A percentile compares a stretch with the other conserved stretches of the same genome.
Evolutionary conservation across 2,113 vertebrate species (phyloP).

Genomic region (Oreamnos americanus): DNA sequence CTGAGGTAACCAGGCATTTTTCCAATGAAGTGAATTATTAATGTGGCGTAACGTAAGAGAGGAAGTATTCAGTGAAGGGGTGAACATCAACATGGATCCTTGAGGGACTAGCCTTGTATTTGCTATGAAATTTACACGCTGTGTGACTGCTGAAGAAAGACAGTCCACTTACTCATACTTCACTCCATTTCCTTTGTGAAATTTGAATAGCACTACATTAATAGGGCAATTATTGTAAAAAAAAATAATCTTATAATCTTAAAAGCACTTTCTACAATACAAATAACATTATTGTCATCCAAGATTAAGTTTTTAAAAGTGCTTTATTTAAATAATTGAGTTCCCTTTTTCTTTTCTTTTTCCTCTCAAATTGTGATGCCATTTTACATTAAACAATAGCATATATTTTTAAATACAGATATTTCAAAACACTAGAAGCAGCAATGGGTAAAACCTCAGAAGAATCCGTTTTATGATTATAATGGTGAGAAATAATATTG

Average conservation of each 20-base stretch:
- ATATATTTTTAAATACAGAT: not conserved
- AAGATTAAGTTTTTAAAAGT: slow-evolving; percentile 20
- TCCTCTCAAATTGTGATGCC: not conserved
- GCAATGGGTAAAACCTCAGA: not conserved
- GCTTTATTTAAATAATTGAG: not conserved
- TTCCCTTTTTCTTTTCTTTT: not conserved
- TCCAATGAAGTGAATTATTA: slow-evolving; percentile 76
- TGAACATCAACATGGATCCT: not conserved
- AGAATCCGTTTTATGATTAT: not conserved
- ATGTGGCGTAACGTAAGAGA: slow-evolving; percentile 31
- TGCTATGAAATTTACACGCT: slow-evolving; percentile 11
- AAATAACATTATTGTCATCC: not conserved
- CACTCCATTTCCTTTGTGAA: not conserved
- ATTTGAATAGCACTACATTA: not conserved
- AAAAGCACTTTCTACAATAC: slow-evolving; percentile 25
- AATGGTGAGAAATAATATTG: not conserved
- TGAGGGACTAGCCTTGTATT: not conserved
- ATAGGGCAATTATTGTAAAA: not conserved
- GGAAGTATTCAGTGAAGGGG: slow-evolving; percentile 23
- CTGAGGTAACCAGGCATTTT: slow-evolving; percentile 71
- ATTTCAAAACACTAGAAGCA: not conserved
- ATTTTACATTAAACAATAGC: not conserved
- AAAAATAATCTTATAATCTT: not conserved
- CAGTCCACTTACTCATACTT: not conserved
- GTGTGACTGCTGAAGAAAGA: not conserved